A percentile compares a stretch with the other conserved stretches of the same genome.
phyloP scores from a whole-genome alignment of 2,888 invertebrate species.

The Plagiodera versicolora region DNA sequence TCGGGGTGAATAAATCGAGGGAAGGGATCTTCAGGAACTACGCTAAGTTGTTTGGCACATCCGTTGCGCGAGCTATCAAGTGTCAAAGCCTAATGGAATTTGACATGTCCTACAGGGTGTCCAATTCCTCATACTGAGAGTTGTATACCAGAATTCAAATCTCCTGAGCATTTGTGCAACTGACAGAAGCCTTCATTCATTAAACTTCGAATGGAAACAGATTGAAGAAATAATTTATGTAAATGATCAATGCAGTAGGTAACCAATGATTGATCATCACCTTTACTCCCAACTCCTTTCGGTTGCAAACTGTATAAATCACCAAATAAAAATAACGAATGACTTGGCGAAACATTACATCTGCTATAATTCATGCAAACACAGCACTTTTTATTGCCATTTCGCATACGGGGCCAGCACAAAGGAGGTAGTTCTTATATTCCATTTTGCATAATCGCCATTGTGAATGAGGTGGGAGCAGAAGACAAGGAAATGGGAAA shows the following conservation, averaged over 20 bases:
- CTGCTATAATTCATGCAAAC: not conserved
- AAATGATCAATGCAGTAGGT: too few relatives aligned
- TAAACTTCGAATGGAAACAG: too few relatives aligned
- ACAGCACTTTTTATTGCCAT: not conserved
- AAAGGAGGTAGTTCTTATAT: not conserved
- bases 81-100: too few relatives aligned
- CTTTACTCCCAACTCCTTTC: too few relatives aligned
- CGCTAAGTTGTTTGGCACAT: not conserved
- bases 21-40: slow-evolving; percentile 3
- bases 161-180: too few relatives aligned
- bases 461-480: slow-evolving; percentile 19
- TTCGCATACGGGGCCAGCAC: not conserved
- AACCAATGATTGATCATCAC: not conserved
- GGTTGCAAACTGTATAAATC: not conserved
- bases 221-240: too few relatives aligned
- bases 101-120: too few relatives aligned
- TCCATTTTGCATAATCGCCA: slow-evolving; percentile 24
- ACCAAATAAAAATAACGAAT: not conserved
- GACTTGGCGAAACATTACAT: not conserved
- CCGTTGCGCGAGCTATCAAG: not conserved
- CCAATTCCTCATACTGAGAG: too few relatives aligned
- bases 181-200: too few relatives aligned
- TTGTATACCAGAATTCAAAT: too few relatives aligned
- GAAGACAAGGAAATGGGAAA: slow-evolving; percentile 27
- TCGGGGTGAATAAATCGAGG: slow-evolving; percentile 13